phyloP scores from a whole-genome alignment of 2,888 invertebrate species.

The Athalia cordata region DNA sequence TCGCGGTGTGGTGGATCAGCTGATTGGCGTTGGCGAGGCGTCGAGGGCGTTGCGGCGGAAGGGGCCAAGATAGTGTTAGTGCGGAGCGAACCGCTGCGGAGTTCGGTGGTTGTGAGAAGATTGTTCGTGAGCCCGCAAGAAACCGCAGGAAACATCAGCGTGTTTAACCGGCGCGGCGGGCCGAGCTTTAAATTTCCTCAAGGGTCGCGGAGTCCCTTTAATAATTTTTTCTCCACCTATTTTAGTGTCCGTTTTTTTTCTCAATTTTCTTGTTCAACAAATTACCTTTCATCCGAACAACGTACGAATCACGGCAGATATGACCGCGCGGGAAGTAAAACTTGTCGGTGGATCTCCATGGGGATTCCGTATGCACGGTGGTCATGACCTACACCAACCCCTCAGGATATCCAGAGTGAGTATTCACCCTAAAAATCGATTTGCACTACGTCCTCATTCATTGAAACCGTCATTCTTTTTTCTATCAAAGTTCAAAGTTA shows the following conservation, averaged over 20 bases:
- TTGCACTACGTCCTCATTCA: not conserved
- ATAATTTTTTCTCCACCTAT: not conserved
- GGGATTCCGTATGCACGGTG: conserved; percentile 93
- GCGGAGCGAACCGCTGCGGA: conserved; percentile 67
- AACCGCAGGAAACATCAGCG: conserved; percentile 7
- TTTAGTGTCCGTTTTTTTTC: too few species aligned
- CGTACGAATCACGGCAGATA: conserved; percentile 60
- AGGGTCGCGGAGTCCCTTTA: not conserved
- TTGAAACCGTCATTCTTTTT: too few species aligned
- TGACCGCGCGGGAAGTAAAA: conserved; percentile 84
- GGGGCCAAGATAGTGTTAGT: conserved; percentile 66
- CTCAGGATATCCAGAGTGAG: conserved; percentile 87
- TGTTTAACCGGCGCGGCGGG: conserved; percentile 35
- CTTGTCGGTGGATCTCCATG: conserved; percentile 89
- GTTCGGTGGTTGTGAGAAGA: conserved; percentile 56
- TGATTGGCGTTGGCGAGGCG: conserved; percentile 46
- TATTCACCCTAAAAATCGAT: conserved; percentile 53
- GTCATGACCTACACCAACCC: conserved; percentile 85
- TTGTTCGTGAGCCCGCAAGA: conserved; percentile 15
- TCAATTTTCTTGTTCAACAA: not conserved
- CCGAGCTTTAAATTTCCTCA: conserved; percentile 11
- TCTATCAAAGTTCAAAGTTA: too few species aligned
- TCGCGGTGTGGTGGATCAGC: conserved; percentile 37
- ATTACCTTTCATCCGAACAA: conserved; percentile 10
- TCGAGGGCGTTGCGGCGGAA: conserved; percentile 54